Base-by-base conservation (phyloP, 2,113 vertebrate genomes). In the Pandion haliaetus region DNA sequence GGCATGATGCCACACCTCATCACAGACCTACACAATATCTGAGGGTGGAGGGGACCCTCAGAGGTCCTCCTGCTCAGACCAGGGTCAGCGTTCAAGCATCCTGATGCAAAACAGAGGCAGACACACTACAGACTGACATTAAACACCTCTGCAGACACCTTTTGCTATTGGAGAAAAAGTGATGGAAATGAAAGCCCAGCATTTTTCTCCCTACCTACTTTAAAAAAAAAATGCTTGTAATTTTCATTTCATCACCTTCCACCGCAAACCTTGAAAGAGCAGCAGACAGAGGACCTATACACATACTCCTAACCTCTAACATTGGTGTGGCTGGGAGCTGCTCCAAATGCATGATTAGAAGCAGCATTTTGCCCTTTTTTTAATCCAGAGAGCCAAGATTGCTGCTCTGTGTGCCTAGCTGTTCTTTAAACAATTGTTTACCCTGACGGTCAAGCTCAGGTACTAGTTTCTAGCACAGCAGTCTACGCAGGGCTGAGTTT, bases 271-370 rank as follows among this genome's bases (percentile, higher is more conserved):
- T 66, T 95, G 78, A 93, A 93, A 80, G 59, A 90, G 74, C 86
- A 94, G 66, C 84, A 95, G 70, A 95, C 93, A 94, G 93, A 96
- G 82, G 71, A 90, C 62, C 87, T 83, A 93, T 24, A 94, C 62
- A 94, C 58, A 29, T 19, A 36, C 11, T 72, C 81, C 29, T 66
- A 70, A 1, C 31, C 29, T 76, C 63, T 90, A 49, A 85, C 26
- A 85, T 1, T 65, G 89, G 77, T 89, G 73, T 91, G 91, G 55
- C 78, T 93, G 78, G 91, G 89, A 96, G 42, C 71, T 80, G 66
- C 66, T 95, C 91, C 86, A 95, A 93, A 58, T 58, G 20, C 45
- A 76, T 70, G 66, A 77, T 69, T 77, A 62, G 10, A 42, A 90
- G 49, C 26, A 67, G 62, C 34, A 67, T 54, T 93, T 32, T 77